Evolutionary conservation across 1,140 invertebrate genomes (phyloP).

Genomic region (Delia radicum): DNA sequence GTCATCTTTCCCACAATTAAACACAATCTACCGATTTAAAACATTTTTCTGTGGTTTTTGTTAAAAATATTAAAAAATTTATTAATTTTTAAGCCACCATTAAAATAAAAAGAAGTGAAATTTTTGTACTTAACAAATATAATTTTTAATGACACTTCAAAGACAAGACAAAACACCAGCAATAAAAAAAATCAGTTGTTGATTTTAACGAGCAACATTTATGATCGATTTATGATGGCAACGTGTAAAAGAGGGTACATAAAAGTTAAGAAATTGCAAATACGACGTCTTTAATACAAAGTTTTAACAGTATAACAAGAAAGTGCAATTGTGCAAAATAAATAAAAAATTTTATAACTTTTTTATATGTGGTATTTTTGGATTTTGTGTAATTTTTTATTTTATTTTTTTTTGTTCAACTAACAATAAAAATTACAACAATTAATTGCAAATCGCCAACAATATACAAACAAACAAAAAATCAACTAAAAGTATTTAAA

Average conservation of each 20-base stretch:
- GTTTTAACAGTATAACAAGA: background rate
- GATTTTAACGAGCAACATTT: background rate
- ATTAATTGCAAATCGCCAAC: background rate
- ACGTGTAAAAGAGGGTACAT: background rate
- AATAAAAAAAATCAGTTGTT: background rate
- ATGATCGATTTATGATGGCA: background rate
- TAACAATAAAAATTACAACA: background rate
- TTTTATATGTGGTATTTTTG: background rate
- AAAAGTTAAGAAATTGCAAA: background rate
- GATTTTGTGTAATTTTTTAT: background rate
- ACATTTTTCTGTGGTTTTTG: no score
- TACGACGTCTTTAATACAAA: background rate
- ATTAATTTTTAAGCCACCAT: no score
- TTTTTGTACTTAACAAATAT: no score
- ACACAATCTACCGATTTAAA: no score
- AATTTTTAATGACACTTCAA: no score
- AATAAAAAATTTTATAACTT: background rate
- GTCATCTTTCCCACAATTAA: no score
- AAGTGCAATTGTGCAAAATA: background rate
- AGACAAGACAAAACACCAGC: background rate
- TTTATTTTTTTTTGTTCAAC: no score
- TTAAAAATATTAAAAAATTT: no score
- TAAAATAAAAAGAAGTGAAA: no score
- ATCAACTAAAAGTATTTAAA: constrained; percentile 10
- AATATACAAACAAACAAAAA: background rate